Evolutionary conservation across 2,888 invertebrate genomes (phyloP), one percentile per base, ranked within the genome.

Genomic region (Achlya flavicornis): DNA sequence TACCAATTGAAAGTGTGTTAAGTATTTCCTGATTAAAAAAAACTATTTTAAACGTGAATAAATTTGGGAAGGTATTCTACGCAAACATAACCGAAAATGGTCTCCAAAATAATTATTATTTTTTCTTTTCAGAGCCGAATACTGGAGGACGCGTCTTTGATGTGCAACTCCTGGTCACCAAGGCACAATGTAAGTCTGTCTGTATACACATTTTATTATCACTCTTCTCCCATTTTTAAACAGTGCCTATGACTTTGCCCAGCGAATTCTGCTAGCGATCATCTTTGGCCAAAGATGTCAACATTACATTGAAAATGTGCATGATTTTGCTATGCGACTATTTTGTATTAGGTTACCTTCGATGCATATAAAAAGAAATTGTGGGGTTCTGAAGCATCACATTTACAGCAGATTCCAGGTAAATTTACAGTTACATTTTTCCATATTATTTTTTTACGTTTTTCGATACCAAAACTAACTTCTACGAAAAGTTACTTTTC

Each of bases 151-250:
- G 97, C 97, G 75, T 97, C 97, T 83, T 95, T 97, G 88, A 97
- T 97, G 96, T 97, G 97, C 95, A 97, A 97, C 94, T 97, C 97
- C 70, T 97, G 97, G 97, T 97, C 97, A 84, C 97, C 97, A 72
- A 95, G 97, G 88, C 97, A 97, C 91, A 97, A 97, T 91, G 97
- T 97, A 95, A 97, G 97, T 97, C 68, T 53, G 0, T 8, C n/a
- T 58, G 26, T 2, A 26, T 57, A 32, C 32, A 58, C n/a, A 59
- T 33, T 46, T 35, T 57, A 26, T 4, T n/a, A 32, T 58, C 41
- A 63, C 43, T 3, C 12, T 61, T 35, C 8, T 26, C 14, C 19
- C 19, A 38, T 41, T 12, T 26, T 19, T 10, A 38, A 41, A 11
- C 10, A 35, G 16, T 57, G 63, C 57, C 41, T 19, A 66, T 68